Evolutionary conservation across 2,113 vertebrate genomes (phyloP), one percentile per base, ranked within the genome.

Genomic region (Grantiella picta): DNA sequence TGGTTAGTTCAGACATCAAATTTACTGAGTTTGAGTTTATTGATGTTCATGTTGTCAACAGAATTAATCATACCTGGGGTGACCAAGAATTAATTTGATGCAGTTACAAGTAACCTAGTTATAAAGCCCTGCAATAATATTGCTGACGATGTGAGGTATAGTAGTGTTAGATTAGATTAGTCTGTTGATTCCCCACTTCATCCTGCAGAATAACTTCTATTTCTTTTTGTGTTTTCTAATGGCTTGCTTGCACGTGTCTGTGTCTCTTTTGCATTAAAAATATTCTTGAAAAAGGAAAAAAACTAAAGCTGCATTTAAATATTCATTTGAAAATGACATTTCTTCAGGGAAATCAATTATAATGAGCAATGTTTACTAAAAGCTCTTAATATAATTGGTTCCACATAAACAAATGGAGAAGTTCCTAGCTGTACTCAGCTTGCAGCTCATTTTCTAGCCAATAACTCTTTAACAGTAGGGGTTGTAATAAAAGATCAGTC

Each of bases 291-390:
- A 92, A 77, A 10, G 5, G 15, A 57, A 45, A 2, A 82, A 91
- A 93, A 45, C 2, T 45, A 90, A 93, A 86, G 16, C 22, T 42
- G 5, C 4, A 0, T 90, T 95, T 95, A 92, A 95, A 77, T 83
- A 91, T 93, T 94, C 11, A 89, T 86, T 96, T 90, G 33, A 38
- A 94, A 81, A 71, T n/a, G 4, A 63, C 14, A 47, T 69, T 91
- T 79, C 64, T 95, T 80, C 40, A 76, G 56, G 76, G 76, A 88
- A 95, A 96, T 89, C 0, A 1, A 81, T 94, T 90, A 79, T 90
- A 86, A 85, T 79, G 40, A 93, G 17, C 25, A 86, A 69, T 72
- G 68, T 83, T 95, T 93, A 90, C 72, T 79, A 82, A 92, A 95
- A 93, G 21, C 27, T 95, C 21, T 75, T 92, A 79, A 84, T 86